phyloP scores from a whole-genome alignment of 2,888 invertebrate species.

The Sialis fuliginosa region DNA sequence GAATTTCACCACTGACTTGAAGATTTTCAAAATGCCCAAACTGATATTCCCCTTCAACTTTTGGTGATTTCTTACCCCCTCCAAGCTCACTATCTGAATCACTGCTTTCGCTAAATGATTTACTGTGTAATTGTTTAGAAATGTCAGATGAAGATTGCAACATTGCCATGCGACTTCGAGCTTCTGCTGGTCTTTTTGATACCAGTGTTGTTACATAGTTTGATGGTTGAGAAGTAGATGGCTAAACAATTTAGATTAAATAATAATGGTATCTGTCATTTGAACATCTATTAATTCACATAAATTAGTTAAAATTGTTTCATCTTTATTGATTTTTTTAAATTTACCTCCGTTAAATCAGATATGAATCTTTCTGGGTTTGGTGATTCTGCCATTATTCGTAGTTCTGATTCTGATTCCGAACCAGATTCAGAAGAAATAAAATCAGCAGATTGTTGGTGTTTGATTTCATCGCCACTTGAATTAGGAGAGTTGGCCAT shows the following conservation, averaged over 20 bases:
- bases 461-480: too few species aligned
- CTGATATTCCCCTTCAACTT: constrained; percentile 45
- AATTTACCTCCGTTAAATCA: constrained; percentile 1
- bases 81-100: constrained; percentile 17
- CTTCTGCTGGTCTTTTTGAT: constrained; percentile 2
- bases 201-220: constrained; percentile 1
- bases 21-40: constrained; percentile 70
- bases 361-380: constrained; percentile 4
- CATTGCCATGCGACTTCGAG: not conserved
- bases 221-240: not conserved
- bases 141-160: not conserved
- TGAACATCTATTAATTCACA: too few species aligned
- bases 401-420: constrained; percentile 4
- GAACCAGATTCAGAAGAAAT: not conserved
- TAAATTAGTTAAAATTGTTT: too few species aligned
- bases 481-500: too few species aligned
- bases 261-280: not conserved
- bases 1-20: constrained; percentile 65
- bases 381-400: constrained; percentile 1
- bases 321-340: not conserved
- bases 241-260: not conserved
- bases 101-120: constrained; percentile 10
- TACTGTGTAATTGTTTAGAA: not conserved
- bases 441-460: too few species aligned
- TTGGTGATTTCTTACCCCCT: constrained; percentile 9